Base-by-base conservation (phyloP, 2,797 vertebrate genomes). In the Oreortyx pictus region DNA sequence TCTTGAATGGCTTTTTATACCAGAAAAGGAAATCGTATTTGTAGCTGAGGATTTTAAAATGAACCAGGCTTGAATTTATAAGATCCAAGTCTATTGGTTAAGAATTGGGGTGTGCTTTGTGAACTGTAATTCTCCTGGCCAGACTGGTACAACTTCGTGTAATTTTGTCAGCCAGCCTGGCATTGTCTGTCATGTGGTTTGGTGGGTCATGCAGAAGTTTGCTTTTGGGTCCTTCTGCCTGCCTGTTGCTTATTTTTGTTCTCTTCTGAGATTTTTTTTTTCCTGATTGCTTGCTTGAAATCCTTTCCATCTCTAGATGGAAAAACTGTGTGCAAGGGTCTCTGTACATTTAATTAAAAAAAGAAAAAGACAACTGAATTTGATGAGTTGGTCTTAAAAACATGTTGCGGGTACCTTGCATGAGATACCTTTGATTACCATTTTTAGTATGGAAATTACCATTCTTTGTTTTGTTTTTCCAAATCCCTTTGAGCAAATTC, bases 11-110 rank as follows among this genome's bases (percentile, higher is more conserved):
- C 11, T 41, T 90, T 88, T 75, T 50, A 86, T 65, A 61, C 54
- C 72, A 88, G 86, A 92, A 95, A 82, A 95, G 54, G 84, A 75
- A 80, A 78, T 91, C 37, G 65, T 68, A 25, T 47, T 89, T 78
- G 62, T 85, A 86, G 79, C 61, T 86, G 79, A 68, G 81, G 43
- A 43, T 57, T 83, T 72, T 61, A 31, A 49, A 85, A 33, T 54
- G 57, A 35, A 50, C 4, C 33, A 39, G 41, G 10, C 22, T 57
- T 82, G 54, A 59, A 39, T 74, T 86, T 84, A 0, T 47, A n/a
- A 88, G 44, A 64, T 79, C 57, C 29, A 19, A 24, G 52, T 49
- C 60, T 41, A 43, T 33, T 0, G 0, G 8, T 59, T 1, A 8
- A 50, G 65, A 71, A 10, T 27, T 61, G 59, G 59, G 56, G 62